Conservation (phyloP, 1,140 invertebrate species). For the Triops longicaudatus region DNA sequence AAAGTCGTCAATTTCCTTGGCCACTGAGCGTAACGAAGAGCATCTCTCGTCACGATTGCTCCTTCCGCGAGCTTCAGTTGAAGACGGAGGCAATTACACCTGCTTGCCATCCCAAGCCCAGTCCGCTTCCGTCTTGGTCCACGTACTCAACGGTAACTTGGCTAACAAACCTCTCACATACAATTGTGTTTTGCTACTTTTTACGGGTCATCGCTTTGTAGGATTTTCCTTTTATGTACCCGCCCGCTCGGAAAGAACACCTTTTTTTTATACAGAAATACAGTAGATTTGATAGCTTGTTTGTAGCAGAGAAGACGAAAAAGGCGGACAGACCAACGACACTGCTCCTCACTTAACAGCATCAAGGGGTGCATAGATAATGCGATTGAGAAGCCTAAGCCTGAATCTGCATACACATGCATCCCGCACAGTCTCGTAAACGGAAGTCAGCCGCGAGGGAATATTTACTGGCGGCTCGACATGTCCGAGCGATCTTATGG, state of each 20-base stretch:
- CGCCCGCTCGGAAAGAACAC: not conserved
- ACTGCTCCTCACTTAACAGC: too few relatives aligned
- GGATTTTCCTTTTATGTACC: not conserved
- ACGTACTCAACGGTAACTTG: conserved; percentile 37
- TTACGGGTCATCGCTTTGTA: not conserved
- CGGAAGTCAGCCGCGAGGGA: not conserved
- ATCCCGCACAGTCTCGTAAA: not conserved
- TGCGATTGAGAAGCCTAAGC: too few relatives aligned
- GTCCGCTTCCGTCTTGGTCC: conserved; percentile 36
- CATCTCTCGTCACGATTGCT: conserved; percentile 82
- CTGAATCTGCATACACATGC: too few relatives aligned
- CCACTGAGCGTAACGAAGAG: conserved; percentile 80
- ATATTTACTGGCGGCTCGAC: not conserved
- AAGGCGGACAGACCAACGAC: too few relatives aligned
- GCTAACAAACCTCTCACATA: conserved; percentile 4
- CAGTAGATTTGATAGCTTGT: too few relatives aligned
- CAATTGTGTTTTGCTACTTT: not conserved
- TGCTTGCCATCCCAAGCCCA: conserved; percentile 37
- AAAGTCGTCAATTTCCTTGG: conserved; percentile 53
- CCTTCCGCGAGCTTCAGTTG: conserved; percentile 71
- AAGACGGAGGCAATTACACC: conserved; percentile 61
- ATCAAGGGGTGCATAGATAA: too few relatives aligned
- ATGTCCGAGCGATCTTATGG: not conserved
- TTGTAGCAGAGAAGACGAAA: too few relatives aligned
- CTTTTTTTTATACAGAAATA: not conserved